Evolutionary conservation across 2,797 vertebrate species (phyloP).

Genomic region (Malacoraja senta): DNA sequence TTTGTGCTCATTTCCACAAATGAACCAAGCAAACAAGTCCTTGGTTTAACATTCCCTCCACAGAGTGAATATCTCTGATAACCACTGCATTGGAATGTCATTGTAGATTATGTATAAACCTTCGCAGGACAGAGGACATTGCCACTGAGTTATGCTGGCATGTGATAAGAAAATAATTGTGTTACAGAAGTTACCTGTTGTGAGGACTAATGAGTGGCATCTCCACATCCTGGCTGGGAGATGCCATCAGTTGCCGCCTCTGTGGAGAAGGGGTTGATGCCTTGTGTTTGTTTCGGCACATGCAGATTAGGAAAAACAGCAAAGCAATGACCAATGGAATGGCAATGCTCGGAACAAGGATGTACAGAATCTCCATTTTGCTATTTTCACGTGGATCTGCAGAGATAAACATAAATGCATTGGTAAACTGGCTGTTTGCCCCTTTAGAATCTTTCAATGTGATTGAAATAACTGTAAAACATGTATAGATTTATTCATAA

Average conservation of each 20-base stretch:
- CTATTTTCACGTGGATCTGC: constrained; percentile 75
- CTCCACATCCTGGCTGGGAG: constrained; percentile 84
- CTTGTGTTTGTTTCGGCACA: constrained; percentile 93
- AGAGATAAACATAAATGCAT: background rate
- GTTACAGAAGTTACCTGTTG: constrained; percentile 63
- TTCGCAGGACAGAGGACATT: too few species aligned
- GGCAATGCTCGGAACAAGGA: constrained; percentile 84
- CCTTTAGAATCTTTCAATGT: background rate
- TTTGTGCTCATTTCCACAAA: background rate
- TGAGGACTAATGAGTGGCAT: constrained; percentile 81
- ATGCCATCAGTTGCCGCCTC: constrained; percentile 73
- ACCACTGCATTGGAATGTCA: background rate
- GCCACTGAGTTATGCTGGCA: background rate
- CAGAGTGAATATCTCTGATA: background rate
- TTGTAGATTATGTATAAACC: background rate
- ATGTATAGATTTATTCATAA: background rate
- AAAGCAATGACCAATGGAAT: constrained; percentile 85
- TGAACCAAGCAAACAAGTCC: background rate
- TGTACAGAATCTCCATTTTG: constrained; percentile 89
- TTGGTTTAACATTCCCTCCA: background rate
- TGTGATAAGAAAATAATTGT: background rate
- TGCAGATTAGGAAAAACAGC: constrained; percentile 90
- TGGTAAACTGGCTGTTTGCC: background rate
- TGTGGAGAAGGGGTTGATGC: constrained; percentile 66
- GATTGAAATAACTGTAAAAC: background rate